Conservation (phyloP, 2,797 vertebrate genomes). For the Cossypha caffra region DNA sequence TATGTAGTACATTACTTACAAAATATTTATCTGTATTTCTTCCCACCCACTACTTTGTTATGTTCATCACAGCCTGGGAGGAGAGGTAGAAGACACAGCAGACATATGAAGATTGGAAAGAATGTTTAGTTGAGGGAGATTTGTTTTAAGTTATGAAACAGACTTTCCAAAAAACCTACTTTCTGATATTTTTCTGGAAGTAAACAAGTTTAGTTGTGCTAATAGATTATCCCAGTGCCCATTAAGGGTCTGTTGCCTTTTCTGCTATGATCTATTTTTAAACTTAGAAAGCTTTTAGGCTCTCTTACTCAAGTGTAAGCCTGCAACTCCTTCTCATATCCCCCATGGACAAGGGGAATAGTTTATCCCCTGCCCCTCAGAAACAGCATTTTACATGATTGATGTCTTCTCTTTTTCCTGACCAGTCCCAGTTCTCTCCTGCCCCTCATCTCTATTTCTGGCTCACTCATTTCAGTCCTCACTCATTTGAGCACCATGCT, state of each 20-base stretch:
- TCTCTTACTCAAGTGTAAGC: not conserved
- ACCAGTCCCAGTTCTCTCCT: not conserved
- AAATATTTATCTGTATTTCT: constrained; percentile 54
- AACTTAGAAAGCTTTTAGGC: not conserved
- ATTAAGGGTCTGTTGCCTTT: not conserved
- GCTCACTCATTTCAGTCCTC: not conserved
- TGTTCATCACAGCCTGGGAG: not conserved
- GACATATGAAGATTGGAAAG: not conserved
- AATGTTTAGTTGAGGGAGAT: constrained; percentile 25
- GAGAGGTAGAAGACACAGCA: not conserved
- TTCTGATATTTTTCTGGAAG: constrained; percentile 2
- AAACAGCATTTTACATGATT: not conserved
- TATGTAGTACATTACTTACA: constrained; percentile 1
- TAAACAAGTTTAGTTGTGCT: constrained; percentile 7
- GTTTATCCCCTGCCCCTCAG: not conserved
- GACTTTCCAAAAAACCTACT: not conserved
- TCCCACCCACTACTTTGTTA: constrained; percentile 40
- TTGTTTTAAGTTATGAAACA: not conserved
- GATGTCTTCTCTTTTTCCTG: not conserved
- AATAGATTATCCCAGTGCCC: not conserved
- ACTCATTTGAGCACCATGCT: not conserved
- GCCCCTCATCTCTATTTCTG: not conserved
- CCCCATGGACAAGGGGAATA: not conserved
- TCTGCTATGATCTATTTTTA: not conserved
- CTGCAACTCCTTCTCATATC: not conserved